Percentiles rank a stretch among this genome's conserved stretches.
phyloP scores from a whole-genome alignment of 2,113 vertebrate genomes.

The Notiomystis cincta region DNA sequence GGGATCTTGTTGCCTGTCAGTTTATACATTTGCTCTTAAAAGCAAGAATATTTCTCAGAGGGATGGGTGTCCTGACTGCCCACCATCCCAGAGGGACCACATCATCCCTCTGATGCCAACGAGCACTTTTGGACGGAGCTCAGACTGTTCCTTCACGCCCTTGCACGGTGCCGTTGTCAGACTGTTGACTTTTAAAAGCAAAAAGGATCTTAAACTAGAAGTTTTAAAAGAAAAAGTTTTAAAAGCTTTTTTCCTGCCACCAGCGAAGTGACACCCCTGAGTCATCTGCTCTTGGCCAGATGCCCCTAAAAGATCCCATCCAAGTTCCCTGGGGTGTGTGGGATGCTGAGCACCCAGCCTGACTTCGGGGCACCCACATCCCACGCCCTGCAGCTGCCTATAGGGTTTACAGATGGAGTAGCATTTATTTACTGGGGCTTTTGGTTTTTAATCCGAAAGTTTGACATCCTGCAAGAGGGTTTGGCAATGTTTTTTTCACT shows the following conservation, averaged over 20 bases:
- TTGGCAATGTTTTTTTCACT: not conserved
- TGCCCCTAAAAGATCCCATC: not conserved
- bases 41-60: not conserved
- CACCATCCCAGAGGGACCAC: not conserved
- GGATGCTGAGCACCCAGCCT: not conserved
- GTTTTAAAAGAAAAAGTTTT: not conserved
- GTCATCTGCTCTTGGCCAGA: not conserved
- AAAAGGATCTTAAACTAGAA: not conserved
- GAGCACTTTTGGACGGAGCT: not conserved
- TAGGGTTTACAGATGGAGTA: not conserved
- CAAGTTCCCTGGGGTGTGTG: not conserved
- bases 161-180: rapidly evolving
- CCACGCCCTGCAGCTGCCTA: rapidly evolving
- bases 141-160: rapidly evolving
- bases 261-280: rapidly evolving
- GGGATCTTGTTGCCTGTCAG: not conserved
- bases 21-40: not conserved
- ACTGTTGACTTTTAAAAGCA: not conserved
- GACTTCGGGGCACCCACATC: not conserved
- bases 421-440: not conserved
- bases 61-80: not conserved
- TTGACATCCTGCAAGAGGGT: not conserved
- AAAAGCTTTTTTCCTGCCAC: not conserved
- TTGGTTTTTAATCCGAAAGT: not conserved
- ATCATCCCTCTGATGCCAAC: not conserved